Base-by-base conservation (phyloP, 2,888 invertebrate species). In the Eudemis profundana region DNA sequence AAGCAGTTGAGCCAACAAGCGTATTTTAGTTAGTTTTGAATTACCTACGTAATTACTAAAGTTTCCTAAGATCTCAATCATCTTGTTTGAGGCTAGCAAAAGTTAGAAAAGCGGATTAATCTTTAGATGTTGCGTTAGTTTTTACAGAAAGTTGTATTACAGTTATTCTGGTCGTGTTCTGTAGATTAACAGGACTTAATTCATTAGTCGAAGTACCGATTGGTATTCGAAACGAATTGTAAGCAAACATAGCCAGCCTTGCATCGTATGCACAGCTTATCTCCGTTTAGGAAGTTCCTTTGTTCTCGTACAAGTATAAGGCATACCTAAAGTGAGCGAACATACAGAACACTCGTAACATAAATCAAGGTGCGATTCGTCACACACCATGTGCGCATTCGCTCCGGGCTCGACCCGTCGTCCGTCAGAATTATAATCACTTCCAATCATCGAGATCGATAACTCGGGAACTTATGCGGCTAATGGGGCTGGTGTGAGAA, bases 361-460 rank as follows among this genome's bases (percentile, higher is more conserved):
- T 78, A 81, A 80, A 79, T 78, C 77, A 74, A 76, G 73, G 71
- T 60, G 63, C 69, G 71, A 86, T 86, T 86, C 74, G 86, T 77
- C 79, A 82, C 79, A 79, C 79, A 71, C 74, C 76, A 73, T 72
- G 74, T 72, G 75, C 68, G 67, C 72, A 83, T 87, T 85, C 79
- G 87, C 81, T 83, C 72, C 84, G 78, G 78, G 70, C 79, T 76
- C 77, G 78, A 67, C 66, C 75, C 72, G 67, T 70, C 74, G 69
- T 68, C 72, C 73, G 74, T 75, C 74, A 79, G 73, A 73, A 72
- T 69, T 72, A 72, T 75, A 81, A 78, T 79, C 75, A 71, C 73
- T 76, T 68, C 68, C 73, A 76, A 77, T 78, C 72, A 72, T 63
- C 69, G 68, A 70, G 68, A 77, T 75, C 77, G 76, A 78, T 78